Conservation (phyloP, 2,888 invertebrate genomes). For the Perdita meconis region DNA sequence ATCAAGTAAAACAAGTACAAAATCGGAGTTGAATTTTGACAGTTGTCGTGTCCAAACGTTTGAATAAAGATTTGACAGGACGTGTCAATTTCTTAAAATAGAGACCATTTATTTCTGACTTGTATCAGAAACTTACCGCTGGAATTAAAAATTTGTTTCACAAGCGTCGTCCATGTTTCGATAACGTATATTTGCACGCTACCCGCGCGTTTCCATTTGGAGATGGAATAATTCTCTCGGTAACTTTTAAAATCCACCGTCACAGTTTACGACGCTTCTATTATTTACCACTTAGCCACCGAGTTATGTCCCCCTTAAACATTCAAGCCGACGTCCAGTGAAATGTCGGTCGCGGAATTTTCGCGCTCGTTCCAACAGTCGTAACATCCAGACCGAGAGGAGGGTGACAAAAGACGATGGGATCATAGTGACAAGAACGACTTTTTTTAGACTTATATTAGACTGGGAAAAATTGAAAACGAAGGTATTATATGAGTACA, state of each 20-base stretch:
- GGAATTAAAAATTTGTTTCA: conserved; percentile 52
- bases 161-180: not conserved
- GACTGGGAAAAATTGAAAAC: not conserved
- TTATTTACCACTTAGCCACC: conserved; percentile 46
- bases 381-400: conserved; percentile 23
- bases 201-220: not conserved
- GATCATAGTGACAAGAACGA: not conserved
- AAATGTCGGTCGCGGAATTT: conserved; percentile 49
- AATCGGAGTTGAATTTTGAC: too few relatives aligned
- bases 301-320: conserved; percentile 42
- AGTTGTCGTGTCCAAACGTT: too few relatives aligned
- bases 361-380: conserved; percentile 30
- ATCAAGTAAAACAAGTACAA: too few relatives aligned
- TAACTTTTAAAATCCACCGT: conserved; percentile 47
- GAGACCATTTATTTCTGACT: too few relatives aligned
- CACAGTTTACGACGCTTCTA: conserved; percentile 41
- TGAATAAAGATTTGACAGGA: too few relatives aligned
- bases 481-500: too few relatives aligned
- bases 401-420: not conserved
- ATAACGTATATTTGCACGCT: not conserved
- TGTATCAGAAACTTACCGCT: conserved; percentile 43
- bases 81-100: too few relatives aligned
- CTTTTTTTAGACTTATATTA: not conserved
- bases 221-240: conserved; percentile 34
- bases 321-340: conserved; percentile 46